phyloP scores from a whole-genome alignment of 2,797 vertebrate genomes.

The Tragelaphus oryx region DNA sequence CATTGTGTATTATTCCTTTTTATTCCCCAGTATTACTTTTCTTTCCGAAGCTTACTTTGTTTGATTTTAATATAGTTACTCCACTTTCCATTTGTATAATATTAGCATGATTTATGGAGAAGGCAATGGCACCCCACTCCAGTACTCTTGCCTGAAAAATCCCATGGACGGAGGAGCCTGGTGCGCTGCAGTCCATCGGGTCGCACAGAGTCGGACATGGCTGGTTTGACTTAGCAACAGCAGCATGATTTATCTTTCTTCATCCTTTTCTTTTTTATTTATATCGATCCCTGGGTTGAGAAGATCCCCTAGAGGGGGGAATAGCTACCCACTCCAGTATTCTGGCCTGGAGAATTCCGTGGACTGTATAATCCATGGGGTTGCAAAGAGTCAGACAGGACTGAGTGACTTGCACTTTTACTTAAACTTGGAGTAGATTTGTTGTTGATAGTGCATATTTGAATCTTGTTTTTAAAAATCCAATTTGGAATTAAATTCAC shows the following conservation, averaged over 20 bases:
- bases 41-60: background rate
- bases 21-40: background rate
- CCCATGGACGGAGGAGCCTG: too few species aligned
- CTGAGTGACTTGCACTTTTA: background rate
- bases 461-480: background rate
- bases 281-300: background rate
- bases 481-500: background rate
- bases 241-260: background rate
- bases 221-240: too few species aligned
- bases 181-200: too few species aligned
- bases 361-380: background rate
- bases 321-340: background rate
- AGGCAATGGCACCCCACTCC: too few species aligned
- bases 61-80: background rate
- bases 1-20: background rate
- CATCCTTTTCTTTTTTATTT: background rate
- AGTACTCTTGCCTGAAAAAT: too few species aligned
- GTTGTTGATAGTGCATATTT: background rate
- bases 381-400: background rate
- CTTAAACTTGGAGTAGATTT: slow-evolving; percentile 2
- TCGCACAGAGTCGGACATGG: too few species aligned
- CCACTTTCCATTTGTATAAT: background rate
- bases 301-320: background rate
- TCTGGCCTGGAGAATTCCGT: background rate
- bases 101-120: background rate